phyloP scores from a whole-genome alignment of 2,888 invertebrate genomes.

The Cephonodes hylas region DNA sequence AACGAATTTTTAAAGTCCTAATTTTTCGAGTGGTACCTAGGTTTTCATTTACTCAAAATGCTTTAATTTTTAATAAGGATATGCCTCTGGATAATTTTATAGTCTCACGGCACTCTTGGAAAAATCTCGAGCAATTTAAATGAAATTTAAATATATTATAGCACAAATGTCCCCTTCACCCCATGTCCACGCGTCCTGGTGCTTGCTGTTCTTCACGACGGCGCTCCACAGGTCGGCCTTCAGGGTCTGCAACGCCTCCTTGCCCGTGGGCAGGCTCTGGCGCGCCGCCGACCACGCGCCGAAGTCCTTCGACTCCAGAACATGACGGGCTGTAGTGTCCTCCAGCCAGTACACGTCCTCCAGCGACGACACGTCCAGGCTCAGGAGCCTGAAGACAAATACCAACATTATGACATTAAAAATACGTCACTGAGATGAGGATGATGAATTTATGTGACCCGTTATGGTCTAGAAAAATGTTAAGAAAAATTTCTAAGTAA shows the following conservation, averaged over 20 bases:
- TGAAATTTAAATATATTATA: not conserved
- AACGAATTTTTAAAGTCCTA: too few species aligned
- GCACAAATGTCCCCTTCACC: slow-evolving; percentile 61
- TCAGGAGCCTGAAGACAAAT: slow-evolving; percentile 81
- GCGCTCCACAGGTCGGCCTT: slow-evolving; percentile 93
- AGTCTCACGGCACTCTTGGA: too few species aligned
- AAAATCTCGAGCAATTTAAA: too few species aligned
- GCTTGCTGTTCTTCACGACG: slow-evolving; percentile 91
- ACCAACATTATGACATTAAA: too few species aligned
- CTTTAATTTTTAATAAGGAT: too few species aligned
- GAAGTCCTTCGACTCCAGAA: slow-evolving; percentile 89
- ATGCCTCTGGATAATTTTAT: too few species aligned
- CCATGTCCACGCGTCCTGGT: slow-evolving; percentile 95
- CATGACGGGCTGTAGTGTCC: slow-evolving; percentile 88
- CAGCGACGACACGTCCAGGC: slow-evolving; percentile 90
- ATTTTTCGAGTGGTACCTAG: too few species aligned
- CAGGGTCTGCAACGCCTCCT: slow-evolving; percentile 87
- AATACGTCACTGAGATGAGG: too few species aligned
- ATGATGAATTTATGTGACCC: too few species aligned
- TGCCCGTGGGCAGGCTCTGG: slow-evolving; percentile 90
- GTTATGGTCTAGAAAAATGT: too few species aligned
- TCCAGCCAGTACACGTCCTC: slow-evolving; percentile 96
- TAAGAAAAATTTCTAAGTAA: too few species aligned
- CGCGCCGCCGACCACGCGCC: slow-evolving; percentile 89
- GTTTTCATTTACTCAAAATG: too few species aligned